phyloP scores from a whole-genome alignment of 2,888 invertebrate species.

The Hypercompe scribonia region DNA sequence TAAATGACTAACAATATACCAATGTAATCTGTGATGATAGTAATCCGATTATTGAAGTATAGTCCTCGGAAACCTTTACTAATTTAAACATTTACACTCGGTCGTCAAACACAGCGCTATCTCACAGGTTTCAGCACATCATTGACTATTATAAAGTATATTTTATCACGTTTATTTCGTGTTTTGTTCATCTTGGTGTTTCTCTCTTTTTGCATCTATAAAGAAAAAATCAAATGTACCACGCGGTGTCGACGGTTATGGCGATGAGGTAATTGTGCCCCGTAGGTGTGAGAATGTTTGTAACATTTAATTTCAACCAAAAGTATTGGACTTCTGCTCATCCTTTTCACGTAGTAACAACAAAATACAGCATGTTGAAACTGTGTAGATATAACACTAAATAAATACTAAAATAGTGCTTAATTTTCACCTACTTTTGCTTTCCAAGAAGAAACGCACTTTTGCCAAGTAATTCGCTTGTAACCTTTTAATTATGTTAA shows the following conservation, averaged over 20 bases:
- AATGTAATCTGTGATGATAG: slow-evolving; percentile 64
- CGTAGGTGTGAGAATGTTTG: slow-evolving; percentile 79
- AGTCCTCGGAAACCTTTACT: slow-evolving; percentile 39
- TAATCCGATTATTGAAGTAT: slow-evolving; percentile 42
- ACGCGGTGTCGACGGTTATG: slow-evolving; percentile 97
- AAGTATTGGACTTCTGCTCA: slow-evolving; percentile 63
- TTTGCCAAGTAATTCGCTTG: slow-evolving; percentile 48
- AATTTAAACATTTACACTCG: slow-evolving; percentile 30
- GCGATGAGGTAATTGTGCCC: slow-evolving; percentile 93
- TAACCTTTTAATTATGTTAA: slow-evolving; percentile 47
- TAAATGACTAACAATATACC: slow-evolving; percentile 55
- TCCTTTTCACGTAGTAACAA: slow-evolving; percentile 65
- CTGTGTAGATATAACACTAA: slow-evolving; percentile 44
- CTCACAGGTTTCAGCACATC: slow-evolving; percentile 66
- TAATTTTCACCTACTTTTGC: slow-evolving; percentile 62
- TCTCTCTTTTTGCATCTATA: slow-evolving; percentile 88
- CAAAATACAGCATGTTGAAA: slow-evolving; percentile 63
- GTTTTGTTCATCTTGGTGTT: slow-evolving; percentile 84
- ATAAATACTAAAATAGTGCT: slow-evolving; percentile 41
- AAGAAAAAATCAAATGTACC: slow-evolving; percentile 97
- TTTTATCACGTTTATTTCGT: slow-evolving; percentile 65
- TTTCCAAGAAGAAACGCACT: slow-evolving; percentile 39
- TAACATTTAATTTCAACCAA: slow-evolving; percentile 64
- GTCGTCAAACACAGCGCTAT: slow-evolving; percentile 47
- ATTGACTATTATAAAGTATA: slow-evolving; percentile 52